Base-by-base conservation (phyloP, 2,797 vertebrate species). In the Heteromormyrus szaboi region DNA sequence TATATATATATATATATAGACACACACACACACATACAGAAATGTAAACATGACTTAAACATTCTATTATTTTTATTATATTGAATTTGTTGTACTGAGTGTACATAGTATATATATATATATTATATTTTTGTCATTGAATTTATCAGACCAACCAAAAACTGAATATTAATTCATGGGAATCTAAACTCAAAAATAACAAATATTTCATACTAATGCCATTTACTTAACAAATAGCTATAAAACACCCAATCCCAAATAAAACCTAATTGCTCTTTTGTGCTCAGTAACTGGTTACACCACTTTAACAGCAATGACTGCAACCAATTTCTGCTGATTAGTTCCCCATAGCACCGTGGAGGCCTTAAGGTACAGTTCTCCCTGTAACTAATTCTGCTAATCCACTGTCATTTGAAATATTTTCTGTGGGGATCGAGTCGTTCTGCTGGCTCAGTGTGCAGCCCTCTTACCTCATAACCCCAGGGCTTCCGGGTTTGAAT, bases 301-400 rank as follows among this genome's bases (percentile, higher is more conserved):
- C 76, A 81, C 76, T 46, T 81, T 46, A 46, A 46, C 6, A 81
- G 41, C 17, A 46, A 46, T 81, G 76, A 81, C 41, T 46, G 72
- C 41, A 46, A 79, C 76, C 76, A 81, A 81, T 81, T 81, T 81
- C 76, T 81, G 76, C 41, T 72, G 68, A 72, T 72, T 72, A 19
- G 33, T n/a, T 19, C 72, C 19, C 19, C 19, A 46, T 22, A n/a
- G 41, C 76, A 46, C 41, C n/a, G 41, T 46, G 76, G 41, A 81
- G 19, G 41, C 41, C n/a, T 44, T 44, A 44, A 0, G 41, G 19
- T 81, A 44, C 76, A 81, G 76, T 46, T 22, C 76, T 46, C 41
- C 76, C 37, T 81, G 76, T 81, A 76, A 41, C 68, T 41, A 76
- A 76, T 76, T 76, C 68, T 76, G 33, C 68, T 76, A 41, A 76